These are phyloP conservation scores for Actinopyga echinites DNA, from an alignment of 53 echinoderm and acorn worm species.

Conservation along the genomic window DNA sequence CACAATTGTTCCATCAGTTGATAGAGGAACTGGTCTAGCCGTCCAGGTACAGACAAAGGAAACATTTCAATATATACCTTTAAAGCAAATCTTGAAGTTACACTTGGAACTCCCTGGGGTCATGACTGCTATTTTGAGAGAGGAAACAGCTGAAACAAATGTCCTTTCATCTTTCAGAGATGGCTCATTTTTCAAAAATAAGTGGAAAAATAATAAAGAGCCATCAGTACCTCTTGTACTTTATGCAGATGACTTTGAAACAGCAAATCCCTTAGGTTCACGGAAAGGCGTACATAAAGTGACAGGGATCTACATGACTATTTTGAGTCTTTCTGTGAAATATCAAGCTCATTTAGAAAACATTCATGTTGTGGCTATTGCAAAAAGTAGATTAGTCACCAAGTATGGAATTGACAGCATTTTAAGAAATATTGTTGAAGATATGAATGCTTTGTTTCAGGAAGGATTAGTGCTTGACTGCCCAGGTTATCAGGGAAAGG, in stretches of 20 bases:
- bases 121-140: conserved; percentile 35
- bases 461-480: conserved; percentile 19
- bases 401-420: no score
- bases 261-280: conserved; percentile 29
- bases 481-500: conserved; percentile 4
- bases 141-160: no score
- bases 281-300: neutral
- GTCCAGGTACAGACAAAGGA: conserved; percentile 29
- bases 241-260: conserved; percentile 30
- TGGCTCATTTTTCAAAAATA: no score
- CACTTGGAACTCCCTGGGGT: conserved; percentile 56
- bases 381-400: no score
- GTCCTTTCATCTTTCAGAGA: no score
- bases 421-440: neutral
- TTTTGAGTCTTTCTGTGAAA: no score
- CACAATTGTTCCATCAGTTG: conserved; percentile 11
- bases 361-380: no score
- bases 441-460: neutral
- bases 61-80: conserved; percentile 28
- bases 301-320: no score
- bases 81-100: neutral
- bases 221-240: conserved; percentile 18
- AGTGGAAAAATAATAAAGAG: conserved; percentile 11
- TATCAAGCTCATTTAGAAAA: no score
- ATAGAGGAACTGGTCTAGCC: conserved; percentile 31